phyloP scores from a whole-genome alignment of 1,140 invertebrate species.

The Drosophila malerkotliana region DNA sequence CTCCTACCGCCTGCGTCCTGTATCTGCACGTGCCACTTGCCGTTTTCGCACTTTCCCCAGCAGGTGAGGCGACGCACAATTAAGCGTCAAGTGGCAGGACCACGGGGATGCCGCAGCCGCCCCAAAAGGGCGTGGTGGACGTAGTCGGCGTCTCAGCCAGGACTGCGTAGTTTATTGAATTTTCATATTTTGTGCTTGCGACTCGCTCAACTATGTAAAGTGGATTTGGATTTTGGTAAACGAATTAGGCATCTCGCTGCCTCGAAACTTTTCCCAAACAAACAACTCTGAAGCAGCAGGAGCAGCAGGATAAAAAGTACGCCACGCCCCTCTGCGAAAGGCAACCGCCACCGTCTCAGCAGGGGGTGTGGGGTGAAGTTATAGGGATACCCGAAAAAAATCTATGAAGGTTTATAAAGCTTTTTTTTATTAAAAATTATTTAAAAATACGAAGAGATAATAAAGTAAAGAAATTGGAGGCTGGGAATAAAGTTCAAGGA shows the following conservation, averaged over 20 bases:
- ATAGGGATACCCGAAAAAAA: background rate
- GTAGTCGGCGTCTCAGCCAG: constrained; percentile 7
- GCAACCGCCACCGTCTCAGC: constrained; percentile 11
- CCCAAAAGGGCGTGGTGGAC: background rate
- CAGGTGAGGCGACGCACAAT: constrained; percentile 69
- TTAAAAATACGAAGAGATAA: too few species aligned
- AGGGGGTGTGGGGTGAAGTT: background rate
- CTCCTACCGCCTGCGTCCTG: background rate
- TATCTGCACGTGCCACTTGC: constrained; percentile 53
- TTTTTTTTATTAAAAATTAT: too few species aligned
- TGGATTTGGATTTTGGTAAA: constrained; percentile 54
- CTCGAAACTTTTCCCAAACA: constrained; percentile 56
- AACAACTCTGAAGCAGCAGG: constrained; percentile 32
- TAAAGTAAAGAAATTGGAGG: too few species aligned
- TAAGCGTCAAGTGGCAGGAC: constrained; percentile 61
- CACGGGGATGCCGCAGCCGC: constrained; percentile 14
- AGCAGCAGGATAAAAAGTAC: constrained; percentile 14
- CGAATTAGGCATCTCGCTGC: constrained; percentile 70
- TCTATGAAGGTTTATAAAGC: background rate
- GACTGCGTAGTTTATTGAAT: constrained; percentile 62
- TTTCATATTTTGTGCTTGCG: constrained; percentile 69
- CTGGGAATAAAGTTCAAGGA: too few species aligned
- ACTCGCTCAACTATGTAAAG: constrained; percentile 71
- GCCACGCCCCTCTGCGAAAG: constrained; percentile 28
- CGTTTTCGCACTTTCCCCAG: constrained; percentile 14